A percentile compares a stretch with the other conserved stretches of the same genome.
Evolutionary conservation across 2,888 invertebrate genomes (phyloP).

Genomic region (Drosophila sordidapex): DNA sequence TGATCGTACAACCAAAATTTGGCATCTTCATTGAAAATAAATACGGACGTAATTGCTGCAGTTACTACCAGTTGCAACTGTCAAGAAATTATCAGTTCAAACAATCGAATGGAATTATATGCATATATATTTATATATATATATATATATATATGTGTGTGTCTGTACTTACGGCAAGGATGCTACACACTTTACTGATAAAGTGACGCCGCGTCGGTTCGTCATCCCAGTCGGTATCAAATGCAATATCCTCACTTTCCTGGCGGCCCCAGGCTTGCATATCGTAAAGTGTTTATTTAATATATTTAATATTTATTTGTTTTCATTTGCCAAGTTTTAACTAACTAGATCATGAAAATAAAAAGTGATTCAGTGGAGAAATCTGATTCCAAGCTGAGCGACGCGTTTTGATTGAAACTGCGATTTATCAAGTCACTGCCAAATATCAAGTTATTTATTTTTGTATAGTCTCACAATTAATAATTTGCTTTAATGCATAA

Average conservation of each 20-base stretch:
- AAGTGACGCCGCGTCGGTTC: constrained; percentile 16
- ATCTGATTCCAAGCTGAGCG: neutral
- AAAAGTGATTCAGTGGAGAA: neutral
- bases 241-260: neutral
- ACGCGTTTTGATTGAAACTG: neutral
- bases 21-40: neutral
- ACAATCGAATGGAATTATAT: too few relatives aligned
- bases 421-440: neutral
- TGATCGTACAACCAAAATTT: accelerated
- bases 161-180: constrained; percentile 36
- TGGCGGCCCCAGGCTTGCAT: constrained; percentile 4
- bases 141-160: neutral
- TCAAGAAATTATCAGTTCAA: neutral
- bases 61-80: constrained; percentile 35
- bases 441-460: constrained; percentile 49
- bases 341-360: constrained; percentile 1
- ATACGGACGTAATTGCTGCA: neutral
- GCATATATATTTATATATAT: neutral
- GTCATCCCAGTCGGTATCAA: constrained; percentile 20
- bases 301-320: neutral
- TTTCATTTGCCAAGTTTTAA: neutral
- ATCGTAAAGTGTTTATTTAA: accelerated
- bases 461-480: constrained; percentile 43
- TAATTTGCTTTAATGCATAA: constrained; percentile 32
- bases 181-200: constrained; percentile 36